Conservation (phyloP, 2,888 invertebrate genomes). For the Sericinus montela region DNA sequence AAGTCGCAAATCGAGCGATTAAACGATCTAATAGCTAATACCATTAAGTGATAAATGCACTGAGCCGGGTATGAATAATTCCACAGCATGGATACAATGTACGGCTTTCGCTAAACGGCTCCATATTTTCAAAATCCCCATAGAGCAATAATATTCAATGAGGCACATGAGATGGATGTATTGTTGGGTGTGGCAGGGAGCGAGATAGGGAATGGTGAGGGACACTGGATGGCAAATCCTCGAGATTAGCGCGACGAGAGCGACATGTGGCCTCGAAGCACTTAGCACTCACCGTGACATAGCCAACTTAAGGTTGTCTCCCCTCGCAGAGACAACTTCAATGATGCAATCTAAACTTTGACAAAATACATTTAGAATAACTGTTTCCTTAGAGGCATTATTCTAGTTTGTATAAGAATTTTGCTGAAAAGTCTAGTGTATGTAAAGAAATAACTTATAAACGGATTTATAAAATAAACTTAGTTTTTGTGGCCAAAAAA, state of each 20-base stretch:
- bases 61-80: constrained; percentile 75
- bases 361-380: not conserved
- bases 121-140: constrained; percentile 79
- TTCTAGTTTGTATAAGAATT: too few species aligned
- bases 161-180: constrained; percentile 64
- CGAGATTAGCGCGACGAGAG: constrained; percentile 76
- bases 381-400: too few species aligned
- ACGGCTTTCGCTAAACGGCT: constrained; percentile 76
- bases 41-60: constrained; percentile 79
- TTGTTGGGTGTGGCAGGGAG: constrained; percentile 38
- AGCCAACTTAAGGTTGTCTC: constrained; percentile 36
- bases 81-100: constrained; percentile 75
- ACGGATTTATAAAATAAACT: too few species aligned
- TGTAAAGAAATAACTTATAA: too few species aligned
- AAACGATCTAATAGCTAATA: constrained; percentile 74
- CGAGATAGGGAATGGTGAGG: constrained; percentile 50
- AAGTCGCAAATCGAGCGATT: constrained; percentile 73
- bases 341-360: constrained; percentile 8
- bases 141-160: constrained; percentile 79
- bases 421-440: too few species aligned
- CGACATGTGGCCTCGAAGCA: constrained; percentile 76
- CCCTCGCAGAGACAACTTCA: constrained; percentile 17
- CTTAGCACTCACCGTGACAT: constrained; percentile 59
- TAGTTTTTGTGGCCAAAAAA: too few species aligned
- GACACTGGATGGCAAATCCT: constrained; percentile 75